Conservation (phyloP, 2,113 vertebrate genomes). For the Boleophthalmus pectinirostris region DNA sequence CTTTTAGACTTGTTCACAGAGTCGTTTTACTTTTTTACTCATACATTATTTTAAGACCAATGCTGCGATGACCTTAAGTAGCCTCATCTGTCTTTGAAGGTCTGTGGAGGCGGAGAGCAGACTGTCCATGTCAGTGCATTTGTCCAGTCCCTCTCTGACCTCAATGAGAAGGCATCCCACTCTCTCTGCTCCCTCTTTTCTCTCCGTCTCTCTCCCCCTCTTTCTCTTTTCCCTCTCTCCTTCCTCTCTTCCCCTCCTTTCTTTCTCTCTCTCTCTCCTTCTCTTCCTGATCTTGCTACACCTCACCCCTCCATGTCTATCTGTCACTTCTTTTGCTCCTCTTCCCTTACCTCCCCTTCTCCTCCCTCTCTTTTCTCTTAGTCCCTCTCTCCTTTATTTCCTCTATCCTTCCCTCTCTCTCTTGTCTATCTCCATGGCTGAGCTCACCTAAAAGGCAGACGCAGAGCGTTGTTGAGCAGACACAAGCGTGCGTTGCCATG, state of each 20-base stretch:
- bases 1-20: too few relatives aligned
- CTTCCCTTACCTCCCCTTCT: slow-evolving; percentile 6
- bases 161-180: slow-evolving; percentile 65
- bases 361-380: not conserved
- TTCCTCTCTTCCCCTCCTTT: slow-evolving; percentile 14
- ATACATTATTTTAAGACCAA: too few relatives aligned
- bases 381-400: not conserved
- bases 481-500: slow-evolving; percentile 75
- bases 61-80: too few relatives aligned
- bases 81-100: too few relatives aligned
- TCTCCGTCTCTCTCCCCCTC: not conserved
- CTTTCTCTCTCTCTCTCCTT: not conserved
- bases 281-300: too few relatives aligned
- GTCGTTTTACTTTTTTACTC: too few relatives aligned
- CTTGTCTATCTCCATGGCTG: slow-evolving; percentile 44
- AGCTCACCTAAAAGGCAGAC: slow-evolving; percentile 64
- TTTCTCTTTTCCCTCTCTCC: slow-evolving; percentile 30
- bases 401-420: not conserved
- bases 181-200: slow-evolving; percentile 1
- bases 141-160: slow-evolving; percentile 58
- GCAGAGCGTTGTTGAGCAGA: slow-evolving; percentile 69
- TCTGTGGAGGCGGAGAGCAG: not conserved
- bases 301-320: not conserved
- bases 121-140: too few relatives aligned
- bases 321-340: slow-evolving; percentile 13